phyloP scores from a whole-genome alignment of 1,140 invertebrate species.

The Dreissena rostriformis region DNA sequence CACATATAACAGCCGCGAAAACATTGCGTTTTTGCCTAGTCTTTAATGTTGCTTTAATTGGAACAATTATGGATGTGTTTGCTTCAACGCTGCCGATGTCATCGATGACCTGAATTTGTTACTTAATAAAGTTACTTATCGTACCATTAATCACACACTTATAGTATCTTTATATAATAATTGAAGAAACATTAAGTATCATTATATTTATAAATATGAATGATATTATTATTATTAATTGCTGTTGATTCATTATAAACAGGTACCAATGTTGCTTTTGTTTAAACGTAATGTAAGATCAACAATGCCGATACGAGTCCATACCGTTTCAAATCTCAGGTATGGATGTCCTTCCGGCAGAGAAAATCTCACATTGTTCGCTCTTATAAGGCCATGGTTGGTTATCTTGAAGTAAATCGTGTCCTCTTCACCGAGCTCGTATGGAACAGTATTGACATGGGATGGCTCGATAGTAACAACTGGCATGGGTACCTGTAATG shows the following conservation, averaged over 20 bases:
- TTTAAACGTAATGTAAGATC: too few species aligned
- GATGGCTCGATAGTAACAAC: slow-evolving; percentile 52
- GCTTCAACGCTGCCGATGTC: slow-evolving; percentile 32
- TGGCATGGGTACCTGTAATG: slow-evolving; percentile 47
- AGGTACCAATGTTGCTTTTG: too few species aligned
- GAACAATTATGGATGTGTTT: slow-evolving; percentile 46
- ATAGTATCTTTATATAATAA: too few species aligned
- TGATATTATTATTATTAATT: too few species aligned
- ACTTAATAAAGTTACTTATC: background rate
- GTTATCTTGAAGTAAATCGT: slow-evolving; percentile 58
- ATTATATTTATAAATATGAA: too few species aligned
- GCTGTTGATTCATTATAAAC: too few species aligned
- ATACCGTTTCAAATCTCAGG: slow-evolving; percentile 56
- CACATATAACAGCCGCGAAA: slow-evolving; percentile 1
- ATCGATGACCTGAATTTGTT: slow-evolving; percentile 23
- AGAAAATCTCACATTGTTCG: slow-evolving; percentile 61
- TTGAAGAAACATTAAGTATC: too few species aligned
- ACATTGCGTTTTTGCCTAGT: slow-evolving; percentile 34
- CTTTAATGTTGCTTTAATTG: slow-evolving; percentile 29
- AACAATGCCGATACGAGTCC: background rate
- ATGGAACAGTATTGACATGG: slow-evolving; percentile 55
- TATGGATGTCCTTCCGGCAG: slow-evolving; percentile 59
- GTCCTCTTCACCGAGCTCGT: slow-evolving; percentile 47
- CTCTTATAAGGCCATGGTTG: slow-evolving; percentile 67
- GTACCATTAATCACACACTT: background rate